Percentiles rank a stretch among this genome's conserved stretches.
Conservation (phyloP, 2,888 invertebrate genomes). For the Schizotus pectinicornis region DNA sequence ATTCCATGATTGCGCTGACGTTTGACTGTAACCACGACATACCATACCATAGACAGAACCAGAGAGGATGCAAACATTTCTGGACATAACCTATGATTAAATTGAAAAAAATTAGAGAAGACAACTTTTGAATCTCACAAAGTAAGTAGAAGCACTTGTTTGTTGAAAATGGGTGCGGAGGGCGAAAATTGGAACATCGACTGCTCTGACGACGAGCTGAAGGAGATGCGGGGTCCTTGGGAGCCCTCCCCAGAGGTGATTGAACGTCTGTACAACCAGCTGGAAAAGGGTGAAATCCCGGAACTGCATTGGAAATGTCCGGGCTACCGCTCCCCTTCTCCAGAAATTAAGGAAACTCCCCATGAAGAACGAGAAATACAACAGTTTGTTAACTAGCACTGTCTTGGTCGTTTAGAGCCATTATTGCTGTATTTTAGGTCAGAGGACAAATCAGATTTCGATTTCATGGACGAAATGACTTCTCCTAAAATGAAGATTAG, state of each 20-base stretch:
- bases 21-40: too few relatives aligned
- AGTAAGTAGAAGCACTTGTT: too few relatives aligned
- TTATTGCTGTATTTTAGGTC: constrained; percentile 28
- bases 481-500: constrained; percentile 76
- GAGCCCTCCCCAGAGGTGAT: constrained; percentile 73
- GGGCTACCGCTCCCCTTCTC: constrained; percentile 77
- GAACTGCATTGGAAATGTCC: constrained; percentile 83
- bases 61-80: too few relatives aligned
- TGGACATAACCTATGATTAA: too few relatives aligned
- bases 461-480: constrained; percentile 85
- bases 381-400: constrained; percentile 55
- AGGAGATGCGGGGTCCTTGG: constrained; percentile 64
- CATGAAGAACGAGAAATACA: constrained; percentile 47
- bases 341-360: constrained; percentile 59
- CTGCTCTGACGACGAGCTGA: constrained; percentile 72
- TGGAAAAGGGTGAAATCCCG: constrained; percentile 72
- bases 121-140: too few relatives aligned
- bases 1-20: too few relatives aligned
- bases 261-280: constrained; percentile 71
- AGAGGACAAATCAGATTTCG: constrained; percentile 77
- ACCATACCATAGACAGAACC: too few relatives aligned
- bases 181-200: constrained; percentile 68
- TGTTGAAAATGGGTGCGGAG: constrained; percentile 7
- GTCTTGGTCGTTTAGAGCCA: not conserved
- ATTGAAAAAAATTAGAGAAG: too few relatives aligned